These are phyloP conservation scores for Shargacucullia verbasci DNA, from an alignment of 2,888 invertebrate genomes.

Conservation along the genomic window DNA sequence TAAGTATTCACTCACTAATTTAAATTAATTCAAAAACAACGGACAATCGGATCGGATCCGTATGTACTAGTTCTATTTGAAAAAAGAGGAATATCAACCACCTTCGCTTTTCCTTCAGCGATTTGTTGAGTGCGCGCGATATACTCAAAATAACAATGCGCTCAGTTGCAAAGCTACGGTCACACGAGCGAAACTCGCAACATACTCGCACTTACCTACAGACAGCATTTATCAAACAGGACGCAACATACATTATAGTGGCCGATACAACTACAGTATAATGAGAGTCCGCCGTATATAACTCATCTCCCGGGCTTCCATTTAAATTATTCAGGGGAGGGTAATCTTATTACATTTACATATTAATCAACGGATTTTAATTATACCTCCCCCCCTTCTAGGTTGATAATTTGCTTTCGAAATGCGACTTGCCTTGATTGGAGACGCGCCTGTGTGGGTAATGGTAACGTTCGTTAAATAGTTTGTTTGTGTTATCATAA, in stretches of 20 bases:
- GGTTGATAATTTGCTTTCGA: slow-evolving; percentile 87
- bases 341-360: slow-evolving; percentile 99
- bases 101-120: slow-evolving; percentile 27
- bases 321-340: slow-evolving; percentile 95
- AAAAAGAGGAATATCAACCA: too few relatives aligned
- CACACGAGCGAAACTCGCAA: slow-evolving; percentile 47
- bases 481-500: slow-evolving; percentile 74
- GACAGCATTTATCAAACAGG: slow-evolving; percentile 76
- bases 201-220: slow-evolving; percentile 45
- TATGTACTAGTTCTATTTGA: too few relatives aligned
- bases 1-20: too few relatives aligned
- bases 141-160: slow-evolving; percentile 32
- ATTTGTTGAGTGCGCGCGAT: slow-evolving; percentile 8
- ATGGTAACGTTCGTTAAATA: slow-evolving; percentile 73
- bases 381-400: slow-evolving; percentile 93
- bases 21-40: too few relatives aligned
- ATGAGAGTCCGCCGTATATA: slow-evolving; percentile 83
- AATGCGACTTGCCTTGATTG: slow-evolving; percentile 86
- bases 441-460: slow-evolving; percentile 77
- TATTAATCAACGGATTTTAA: slow-evolving; percentile 99
- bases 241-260: slow-evolving; percentile 71
- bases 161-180: slow-evolving; percentile 32
- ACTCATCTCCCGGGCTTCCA: slow-evolving; percentile 84
- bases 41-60: too few relatives aligned
- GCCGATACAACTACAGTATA: slow-evolving; percentile 78